Base-by-base conservation (phyloP, 2,113 vertebrate genomes). In the Muntiacus muntjak region DNA sequence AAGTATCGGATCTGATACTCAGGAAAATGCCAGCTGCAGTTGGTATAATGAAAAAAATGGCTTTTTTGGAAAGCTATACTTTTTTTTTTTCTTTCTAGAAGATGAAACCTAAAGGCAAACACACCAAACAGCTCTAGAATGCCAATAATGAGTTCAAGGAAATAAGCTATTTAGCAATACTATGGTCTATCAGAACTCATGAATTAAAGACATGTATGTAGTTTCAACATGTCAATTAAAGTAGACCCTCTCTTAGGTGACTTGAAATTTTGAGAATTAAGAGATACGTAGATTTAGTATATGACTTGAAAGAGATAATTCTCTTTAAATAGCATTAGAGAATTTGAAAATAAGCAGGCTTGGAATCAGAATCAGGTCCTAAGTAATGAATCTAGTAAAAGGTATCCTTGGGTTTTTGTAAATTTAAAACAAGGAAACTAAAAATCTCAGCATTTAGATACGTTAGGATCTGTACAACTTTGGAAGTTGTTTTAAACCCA, bases 221-320 rank as follows among this genome's bases (percentile, higher is more conserved):
- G 97, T 98, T 97, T 98, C 97, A 98, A 96, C 98, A 95, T 97
- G 98, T 97, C 97, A 97, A 98, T 99, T 98, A 98, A 98, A 98
- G 89, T 2, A 98, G 98, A 98, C 98, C 98, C 98, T 98, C 97
- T 98, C 96, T 96, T 97, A 98, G 97, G 97, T 98, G 98, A 98
- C 98, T 97, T 90, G 98, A 96, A 98, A 98, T 98, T 98, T 98
- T 98, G 98, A 98, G 97, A 98, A 98, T 98, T 98, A 98, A 98
- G 97, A 94, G 86, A 93, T 95, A 47, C 97, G 87, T 97, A 98
- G 97, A 98, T 98, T 98, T 74, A 11, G 85, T 94, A 11, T 87
- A 58, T 79, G 58, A 30, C 74, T 76, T 78, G 25, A 96, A 94
- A 97, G 87, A 90, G 62, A 84, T 43, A 52, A 74, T 87, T 89